A percentile compares a stretch with the other conserved stretches of the same genome.
Conservation (phyloP, 2,797 vertebrate species). For the Apodemus agrarius region DNA sequence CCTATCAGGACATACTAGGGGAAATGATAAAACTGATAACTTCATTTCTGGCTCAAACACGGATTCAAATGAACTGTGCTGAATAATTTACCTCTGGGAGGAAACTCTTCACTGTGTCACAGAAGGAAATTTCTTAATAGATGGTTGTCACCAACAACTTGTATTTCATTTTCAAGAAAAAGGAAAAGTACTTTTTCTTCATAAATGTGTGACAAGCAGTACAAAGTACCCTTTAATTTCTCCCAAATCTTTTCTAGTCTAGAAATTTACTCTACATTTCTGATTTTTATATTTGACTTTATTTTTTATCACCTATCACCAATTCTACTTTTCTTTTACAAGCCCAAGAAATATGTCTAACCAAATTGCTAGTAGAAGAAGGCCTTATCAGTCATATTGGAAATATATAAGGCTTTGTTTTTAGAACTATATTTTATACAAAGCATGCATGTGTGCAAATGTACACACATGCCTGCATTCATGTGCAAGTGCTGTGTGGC, state of each 20-base stretch:
- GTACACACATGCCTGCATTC: background rate
- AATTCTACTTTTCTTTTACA: slow-evolving; percentile 50
- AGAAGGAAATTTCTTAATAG: slow-evolving; percentile 80
- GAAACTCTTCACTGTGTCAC: slow-evolving; percentile 66
- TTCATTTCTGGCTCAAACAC: slow-evolving; percentile 77
- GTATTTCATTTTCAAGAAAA: slow-evolving; percentile 73
- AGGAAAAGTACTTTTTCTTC: slow-evolving; percentile 63
- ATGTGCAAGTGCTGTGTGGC: background rate
- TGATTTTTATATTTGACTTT: slow-evolving; percentile 2
- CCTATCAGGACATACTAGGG: slow-evolving; percentile 70
- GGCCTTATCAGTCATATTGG: slow-evolving; percentile 21
- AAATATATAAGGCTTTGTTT: slow-evolving; percentile 53
- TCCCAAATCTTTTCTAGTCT: slow-evolving; percentile 75
- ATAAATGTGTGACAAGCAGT: slow-evolving; percentile 71
- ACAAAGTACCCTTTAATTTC: slow-evolving; percentile 76
- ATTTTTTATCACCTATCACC: slow-evolving; percentile 32
- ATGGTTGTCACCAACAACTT: slow-evolving; percentile 64
- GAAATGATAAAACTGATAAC: slow-evolving; percentile 75
- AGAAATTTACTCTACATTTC: slow-evolving; percentile 40
- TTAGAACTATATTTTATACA: slow-evolving; percentile 43
- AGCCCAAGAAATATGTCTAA: slow-evolving; percentile 35
- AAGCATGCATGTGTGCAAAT: background rate
- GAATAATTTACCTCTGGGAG: slow-evolving; percentile 83
- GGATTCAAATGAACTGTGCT: slow-evolving; percentile 81
- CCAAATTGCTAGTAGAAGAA: slow-evolving; percentile 49